Evolutionary conservation across 2,888 invertebrate species (phyloP).

Genomic region (Andrena hattorfiana): DNA sequence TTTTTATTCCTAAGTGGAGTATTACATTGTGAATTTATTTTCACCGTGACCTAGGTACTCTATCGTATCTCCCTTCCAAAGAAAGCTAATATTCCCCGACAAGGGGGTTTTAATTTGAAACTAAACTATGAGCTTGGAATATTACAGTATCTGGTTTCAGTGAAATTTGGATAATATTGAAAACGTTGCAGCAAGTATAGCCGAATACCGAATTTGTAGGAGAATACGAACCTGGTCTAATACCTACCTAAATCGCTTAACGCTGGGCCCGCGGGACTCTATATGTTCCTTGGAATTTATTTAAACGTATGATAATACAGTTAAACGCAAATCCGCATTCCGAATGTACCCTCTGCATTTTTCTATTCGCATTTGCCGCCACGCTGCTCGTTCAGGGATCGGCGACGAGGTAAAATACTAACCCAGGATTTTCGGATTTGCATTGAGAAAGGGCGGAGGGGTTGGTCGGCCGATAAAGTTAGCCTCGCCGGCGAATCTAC

Average conservation of each 20-base stretch:
- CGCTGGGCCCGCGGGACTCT: neutral
- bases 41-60: no score
- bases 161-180: neutral
- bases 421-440: constrained; percentile 55
- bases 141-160: neutral
- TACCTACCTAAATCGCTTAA: neutral
- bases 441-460: constrained; percentile 37
- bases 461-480: constrained; percentile 41
- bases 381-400: constrained; percentile 7
- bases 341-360: constrained; percentile 24
- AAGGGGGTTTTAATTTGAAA: neutral
- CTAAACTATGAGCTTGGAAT: neutral
- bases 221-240: neutral
- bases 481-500: constrained; percentile 33
- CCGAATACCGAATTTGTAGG: constrained; percentile 9
- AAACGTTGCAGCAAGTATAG: constrained; percentile 6
- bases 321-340: constrained; percentile 43
- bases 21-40: no score
- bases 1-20: no score
- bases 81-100: no score
- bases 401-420: constrained; percentile 32
- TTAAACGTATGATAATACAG: constrained; percentile 51
- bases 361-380: constrained; percentile 8
- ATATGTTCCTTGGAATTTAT: constrained; percentile 27
- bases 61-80: no score